Conservation (phyloP, 2,113 vertebrate genomes). For the Coracopsis vasa region DNA sequence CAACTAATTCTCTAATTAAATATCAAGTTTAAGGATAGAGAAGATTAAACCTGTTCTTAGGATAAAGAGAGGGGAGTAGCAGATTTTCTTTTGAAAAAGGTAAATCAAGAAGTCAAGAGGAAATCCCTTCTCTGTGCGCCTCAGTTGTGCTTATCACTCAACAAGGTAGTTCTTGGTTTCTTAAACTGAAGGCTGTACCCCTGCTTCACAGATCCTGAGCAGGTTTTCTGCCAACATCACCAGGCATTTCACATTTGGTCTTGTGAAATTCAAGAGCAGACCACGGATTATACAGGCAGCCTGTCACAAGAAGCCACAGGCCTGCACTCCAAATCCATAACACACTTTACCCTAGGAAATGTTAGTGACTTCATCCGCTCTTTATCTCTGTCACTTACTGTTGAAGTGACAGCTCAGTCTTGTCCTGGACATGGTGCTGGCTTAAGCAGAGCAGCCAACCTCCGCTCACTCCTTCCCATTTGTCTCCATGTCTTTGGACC, state of each 20-base stretch:
- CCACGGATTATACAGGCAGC: accelerated
- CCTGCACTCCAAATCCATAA: accelerated
- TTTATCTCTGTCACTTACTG: not conserved
- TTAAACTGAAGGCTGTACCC: not conserved
- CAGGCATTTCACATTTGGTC: not conserved
- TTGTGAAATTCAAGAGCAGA: not conserved
- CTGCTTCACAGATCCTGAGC: not conserved
- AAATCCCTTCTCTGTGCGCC: not conserved
- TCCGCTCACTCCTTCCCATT: accelerated
- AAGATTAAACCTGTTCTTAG: not conserved
- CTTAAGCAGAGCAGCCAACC: not conserved
- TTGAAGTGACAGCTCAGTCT: not conserved
- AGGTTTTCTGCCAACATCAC: not conserved
- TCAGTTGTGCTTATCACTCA: not conserved
- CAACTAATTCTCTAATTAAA: not conserved
- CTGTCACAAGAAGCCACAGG: not conserved
- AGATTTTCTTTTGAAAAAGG: not conserved
- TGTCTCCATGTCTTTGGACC: accelerated
- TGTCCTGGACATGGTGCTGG: accelerated
- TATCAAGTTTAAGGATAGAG: not conserved
- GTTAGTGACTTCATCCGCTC: accelerated
- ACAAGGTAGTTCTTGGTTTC: not conserved
- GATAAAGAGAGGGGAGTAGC: not conserved
- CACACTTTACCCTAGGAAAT: not conserved
- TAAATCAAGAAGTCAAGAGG: not conserved